Conservation (phyloP, 2,113 vertebrate species). For the Galemys pyrenaicus region DNA sequence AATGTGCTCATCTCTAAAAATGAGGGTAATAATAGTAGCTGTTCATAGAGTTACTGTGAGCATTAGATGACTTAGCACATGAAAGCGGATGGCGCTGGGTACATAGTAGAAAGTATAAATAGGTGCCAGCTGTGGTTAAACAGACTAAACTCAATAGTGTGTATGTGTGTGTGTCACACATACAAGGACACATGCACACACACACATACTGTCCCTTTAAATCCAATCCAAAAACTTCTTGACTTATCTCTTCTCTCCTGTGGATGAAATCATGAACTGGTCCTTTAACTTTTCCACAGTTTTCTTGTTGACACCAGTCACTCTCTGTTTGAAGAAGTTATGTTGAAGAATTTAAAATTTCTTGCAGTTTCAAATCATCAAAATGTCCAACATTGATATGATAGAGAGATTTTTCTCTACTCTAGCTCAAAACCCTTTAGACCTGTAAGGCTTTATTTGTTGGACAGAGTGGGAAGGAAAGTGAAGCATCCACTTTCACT, state of each 20-base stretch:
- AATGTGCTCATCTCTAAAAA: background rate
- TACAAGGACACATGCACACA: background rate
- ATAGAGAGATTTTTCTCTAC: background rate
- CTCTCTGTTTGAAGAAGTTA: slow-evolving; percentile 7
- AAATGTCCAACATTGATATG: background rate
- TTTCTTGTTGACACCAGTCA: slow-evolving; percentile 24
- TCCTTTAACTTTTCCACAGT: background rate
- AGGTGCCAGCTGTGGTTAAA: background rate
- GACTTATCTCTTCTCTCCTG: background rate
- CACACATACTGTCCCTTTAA: background rate
- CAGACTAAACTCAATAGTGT: background rate
- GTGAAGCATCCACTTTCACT: background rate
- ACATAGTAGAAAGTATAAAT: background rate
- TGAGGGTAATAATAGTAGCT: background rate
- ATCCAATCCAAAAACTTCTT: background rate
- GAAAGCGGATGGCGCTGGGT: background rate
- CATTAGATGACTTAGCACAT: background rate
- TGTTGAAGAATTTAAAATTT: slow-evolving; percentile 41
- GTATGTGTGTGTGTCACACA: background rate
- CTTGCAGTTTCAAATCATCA: background rate
- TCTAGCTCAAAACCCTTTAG: background rate
- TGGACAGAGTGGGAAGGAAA: background rate
- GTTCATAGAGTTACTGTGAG: background rate
- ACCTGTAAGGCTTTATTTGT: background rate
- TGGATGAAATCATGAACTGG: background rate